Conservation (phyloP, 1,140 invertebrate species). For the Drosophila nikananu region DNA sequence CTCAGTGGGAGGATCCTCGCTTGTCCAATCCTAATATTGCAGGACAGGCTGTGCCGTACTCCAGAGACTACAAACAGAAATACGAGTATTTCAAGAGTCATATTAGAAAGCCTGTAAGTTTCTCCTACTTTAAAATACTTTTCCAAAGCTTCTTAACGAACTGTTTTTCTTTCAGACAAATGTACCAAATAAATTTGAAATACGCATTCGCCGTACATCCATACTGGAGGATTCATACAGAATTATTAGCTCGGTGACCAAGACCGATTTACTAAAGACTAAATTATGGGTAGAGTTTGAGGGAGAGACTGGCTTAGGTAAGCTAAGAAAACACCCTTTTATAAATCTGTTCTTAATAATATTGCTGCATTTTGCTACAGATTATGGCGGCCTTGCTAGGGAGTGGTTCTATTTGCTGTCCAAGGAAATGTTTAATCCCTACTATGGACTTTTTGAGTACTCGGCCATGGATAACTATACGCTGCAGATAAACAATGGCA, state of each 20-base stretch:
- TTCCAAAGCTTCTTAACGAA: not conserved
- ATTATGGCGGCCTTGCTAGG: constrained; percentile 98
- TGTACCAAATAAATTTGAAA: constrained; percentile 99
- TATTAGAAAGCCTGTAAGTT: constrained; percentile 96
- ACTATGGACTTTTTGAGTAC: constrained; percentile 99
- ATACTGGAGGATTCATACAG: constrained; percentile 98
- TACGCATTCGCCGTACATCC: constrained; percentile 95
- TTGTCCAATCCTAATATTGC: constrained; percentile 98
- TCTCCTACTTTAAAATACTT: constrained; percentile 5
- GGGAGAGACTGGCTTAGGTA: constrained; percentile 93
- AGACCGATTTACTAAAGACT: constrained; percentile 96
- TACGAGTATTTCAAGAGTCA: constrained; percentile 99
- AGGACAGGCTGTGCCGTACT: constrained; percentile 98
- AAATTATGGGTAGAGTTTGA: constrained; percentile 99
- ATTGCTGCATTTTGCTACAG: constrained; percentile 81
- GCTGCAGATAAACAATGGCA: constrained; percentile 99
- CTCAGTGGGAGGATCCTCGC: constrained; percentile 99
- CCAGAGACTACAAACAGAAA: constrained; percentile 99
- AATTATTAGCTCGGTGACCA: constrained; percentile 93
- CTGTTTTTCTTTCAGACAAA: constrained; percentile 89
- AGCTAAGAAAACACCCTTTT: not conserved
- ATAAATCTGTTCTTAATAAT: not conserved
- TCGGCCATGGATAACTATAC: constrained; percentile 99
- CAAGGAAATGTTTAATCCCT: constrained; percentile 99
- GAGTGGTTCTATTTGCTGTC: constrained; percentile 99